These are phyloP conservation scores for Otocyon megalotis DNA, from an alignment of 2,113 vertebrate genomes.

Conservation along the genomic window DNA sequence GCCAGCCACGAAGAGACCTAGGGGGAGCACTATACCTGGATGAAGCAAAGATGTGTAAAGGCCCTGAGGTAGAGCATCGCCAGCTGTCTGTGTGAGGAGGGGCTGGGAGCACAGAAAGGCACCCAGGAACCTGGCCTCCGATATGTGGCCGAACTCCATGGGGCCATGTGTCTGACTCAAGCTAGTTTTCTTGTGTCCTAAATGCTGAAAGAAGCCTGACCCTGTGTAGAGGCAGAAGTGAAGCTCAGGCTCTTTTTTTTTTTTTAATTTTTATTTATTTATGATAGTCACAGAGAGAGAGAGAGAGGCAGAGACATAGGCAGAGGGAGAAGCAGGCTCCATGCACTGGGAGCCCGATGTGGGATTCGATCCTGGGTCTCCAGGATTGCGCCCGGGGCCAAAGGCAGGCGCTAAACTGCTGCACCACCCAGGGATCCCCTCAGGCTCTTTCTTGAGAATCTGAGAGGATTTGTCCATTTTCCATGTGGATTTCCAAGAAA, in stretches of 20 bases:
- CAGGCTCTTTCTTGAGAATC: not conserved
- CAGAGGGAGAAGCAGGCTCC: too few relatives aligned
- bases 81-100: too few relatives aligned
- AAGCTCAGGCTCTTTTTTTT: not conserved
- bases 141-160: rapidly evolving
- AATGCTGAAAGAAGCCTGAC: not conserved
- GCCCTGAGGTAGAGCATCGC: not conserved
- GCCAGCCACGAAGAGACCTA: rapidly evolving
- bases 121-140: rapidly evolving
- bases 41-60: rapidly evolving
- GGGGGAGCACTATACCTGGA: too few relatives aligned
- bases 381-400: too few relatives aligned
- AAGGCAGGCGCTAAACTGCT: too few relatives aligned
- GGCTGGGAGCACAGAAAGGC: too few relatives aligned
- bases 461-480: not conserved
- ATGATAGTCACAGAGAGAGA: too few relatives aligned
- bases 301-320: too few relatives aligned
- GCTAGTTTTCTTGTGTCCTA: not conserved
- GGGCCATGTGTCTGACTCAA: rapidly evolving
- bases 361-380: too few relatives aligned
- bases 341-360: too few relatives aligned
- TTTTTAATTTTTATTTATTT: too few relatives aligned
- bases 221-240: not conserved
- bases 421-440: too few relatives aligned
- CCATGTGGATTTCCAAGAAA: not conserved